phyloP scores from a whole-genome alignment of 2,113 vertebrate genomes.

The Pachyramphus minor region DNA sequence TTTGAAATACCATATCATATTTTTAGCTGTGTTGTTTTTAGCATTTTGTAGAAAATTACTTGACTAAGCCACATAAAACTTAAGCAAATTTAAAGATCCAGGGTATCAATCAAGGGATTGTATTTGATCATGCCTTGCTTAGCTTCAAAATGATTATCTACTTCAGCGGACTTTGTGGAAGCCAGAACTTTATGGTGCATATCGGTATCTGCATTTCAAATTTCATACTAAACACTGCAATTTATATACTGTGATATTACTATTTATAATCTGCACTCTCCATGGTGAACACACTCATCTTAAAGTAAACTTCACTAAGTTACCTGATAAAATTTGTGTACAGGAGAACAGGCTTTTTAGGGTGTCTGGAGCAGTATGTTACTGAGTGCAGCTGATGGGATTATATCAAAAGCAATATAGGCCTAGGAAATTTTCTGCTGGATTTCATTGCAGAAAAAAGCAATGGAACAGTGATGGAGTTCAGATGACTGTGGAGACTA shows the following conservation, averaged over 20 bases:
- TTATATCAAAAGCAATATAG: neutral
- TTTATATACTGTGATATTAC: neutral
- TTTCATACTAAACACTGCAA: slow-evolving; percentile 3
- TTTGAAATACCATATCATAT: neutral
- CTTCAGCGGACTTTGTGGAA: slow-evolving; percentile 19
- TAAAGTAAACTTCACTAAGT: neutral
- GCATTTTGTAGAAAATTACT: neutral
- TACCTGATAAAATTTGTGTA: neutral
- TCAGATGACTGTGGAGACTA: neutral
- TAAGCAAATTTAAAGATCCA: neutral
- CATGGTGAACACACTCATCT: neutral
- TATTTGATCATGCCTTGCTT: slow-evolving; percentile 31
- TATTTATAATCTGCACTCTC: neutral
- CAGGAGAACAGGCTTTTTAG: neutral
- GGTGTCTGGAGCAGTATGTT: neutral
- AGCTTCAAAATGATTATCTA: slow-evolving; percentile 38
- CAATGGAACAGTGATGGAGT: neutral
- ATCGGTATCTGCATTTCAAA: neutral
- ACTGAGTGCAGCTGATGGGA: neutral
- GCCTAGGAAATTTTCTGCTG: neutral
- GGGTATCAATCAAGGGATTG: neutral
- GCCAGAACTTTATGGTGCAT: slow-evolving; percentile 7
- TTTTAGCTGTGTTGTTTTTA: neutral
- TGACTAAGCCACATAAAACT: neutral
- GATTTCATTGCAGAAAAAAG: neutral